Percentiles rank a stretch among this genome's conserved stretches.
Evolutionary conservation across 1,140 invertebrate genomes (phyloP).

Genomic region (Drosophila funebris): DNA sequence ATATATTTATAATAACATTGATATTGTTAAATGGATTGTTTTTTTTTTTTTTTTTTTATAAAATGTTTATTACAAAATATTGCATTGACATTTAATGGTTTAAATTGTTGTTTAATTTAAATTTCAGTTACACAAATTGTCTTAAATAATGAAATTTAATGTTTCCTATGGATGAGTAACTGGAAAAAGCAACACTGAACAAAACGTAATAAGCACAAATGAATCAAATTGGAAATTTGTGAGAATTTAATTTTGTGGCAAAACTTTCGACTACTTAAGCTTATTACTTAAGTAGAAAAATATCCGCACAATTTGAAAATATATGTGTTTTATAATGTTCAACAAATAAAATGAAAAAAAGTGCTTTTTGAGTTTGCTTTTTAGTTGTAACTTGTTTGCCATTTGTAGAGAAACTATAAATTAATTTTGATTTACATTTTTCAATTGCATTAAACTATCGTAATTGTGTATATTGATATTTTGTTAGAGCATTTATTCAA

Average conservation of each 20-base stretch:
- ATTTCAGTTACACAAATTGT: slow-evolving; percentile 58
- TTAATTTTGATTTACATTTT: slow-evolving; percentile 69
- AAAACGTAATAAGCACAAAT: slow-evolving; percentile 34
- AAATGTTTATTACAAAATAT: slow-evolving; percentile 77
- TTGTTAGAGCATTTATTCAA: slow-evolving; percentile 53
- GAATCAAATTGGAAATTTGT: slow-evolving; percentile 9
- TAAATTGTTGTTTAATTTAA: slow-evolving; percentile 49
- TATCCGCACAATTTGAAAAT: slow-evolving; percentile 25
- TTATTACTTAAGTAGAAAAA: slow-evolving; percentile 59
- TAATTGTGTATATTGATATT: slow-evolving; percentile 51
- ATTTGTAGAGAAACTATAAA: slow-evolving; percentile 46
- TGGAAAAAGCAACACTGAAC: slow-evolving; percentile 31
- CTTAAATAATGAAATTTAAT: slow-evolving; percentile 49
- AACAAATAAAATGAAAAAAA: slow-evolving; percentile 1
- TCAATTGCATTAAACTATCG: slow-evolving; percentile 73
- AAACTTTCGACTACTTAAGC: slow-evolving; percentile 65
- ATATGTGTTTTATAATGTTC: slow-evolving; percentile 11
- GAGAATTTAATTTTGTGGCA: slow-evolving; percentile 29
- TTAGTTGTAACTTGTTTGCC: slow-evolving; percentile 16
- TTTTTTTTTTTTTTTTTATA: slow-evolving; percentile 20
- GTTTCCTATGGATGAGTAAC: slow-evolving; percentile 62
- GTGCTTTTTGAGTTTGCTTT: slow-evolving; percentile 10
- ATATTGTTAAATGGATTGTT: background rate
- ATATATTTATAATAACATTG: too few species aligned
- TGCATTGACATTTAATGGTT: slow-evolving; percentile 73